Evolutionary conservation across 2,888 invertebrate genomes (phyloP).

Genomic region (Lithophane semibrunnea): DNA sequence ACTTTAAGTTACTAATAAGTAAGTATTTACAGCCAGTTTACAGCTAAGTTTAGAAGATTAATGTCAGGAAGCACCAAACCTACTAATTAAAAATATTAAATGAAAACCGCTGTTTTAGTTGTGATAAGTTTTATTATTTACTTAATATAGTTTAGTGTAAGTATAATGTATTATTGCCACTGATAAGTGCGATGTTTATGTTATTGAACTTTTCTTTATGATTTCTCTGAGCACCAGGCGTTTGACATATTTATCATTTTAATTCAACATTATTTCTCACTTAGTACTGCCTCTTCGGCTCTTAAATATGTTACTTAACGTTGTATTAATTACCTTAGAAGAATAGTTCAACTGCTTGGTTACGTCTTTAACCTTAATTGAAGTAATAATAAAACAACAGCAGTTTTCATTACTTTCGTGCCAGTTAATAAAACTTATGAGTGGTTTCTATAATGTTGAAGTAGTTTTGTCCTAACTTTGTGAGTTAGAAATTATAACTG

Average conservation of each 20-base stretch:
- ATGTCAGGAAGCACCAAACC: constrained; percentile 18
- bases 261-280: background rate
- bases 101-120: background rate
- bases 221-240: constrained; percentile 12
- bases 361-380: constrained; percentile 72
- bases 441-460: constrained; percentile 20
- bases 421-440: constrained; percentile 20
- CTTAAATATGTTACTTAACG: background rate
- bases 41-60: background rate
- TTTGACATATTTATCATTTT: background rate
- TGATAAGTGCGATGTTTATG: constrained; percentile 21
- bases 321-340: constrained; percentile 31
- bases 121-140: constrained; percentile 18
- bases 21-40: constrained; percentile 4
- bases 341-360: constrained; percentile 57
- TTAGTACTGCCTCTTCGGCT: background rate
- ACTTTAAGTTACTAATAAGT: background rate
- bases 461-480: background rate
- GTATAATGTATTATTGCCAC: background rate
- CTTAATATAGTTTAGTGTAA: background rate
- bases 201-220: constrained; percentile 40
- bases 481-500: background rate
- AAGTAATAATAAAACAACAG: constrained; percentile 40
- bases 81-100: constrained; percentile 13
- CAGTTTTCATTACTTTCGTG: constrained; percentile 34